Base-by-base conservation (phyloP, 23 tunicate genomes). In the Ascidia mentula region DNA sequence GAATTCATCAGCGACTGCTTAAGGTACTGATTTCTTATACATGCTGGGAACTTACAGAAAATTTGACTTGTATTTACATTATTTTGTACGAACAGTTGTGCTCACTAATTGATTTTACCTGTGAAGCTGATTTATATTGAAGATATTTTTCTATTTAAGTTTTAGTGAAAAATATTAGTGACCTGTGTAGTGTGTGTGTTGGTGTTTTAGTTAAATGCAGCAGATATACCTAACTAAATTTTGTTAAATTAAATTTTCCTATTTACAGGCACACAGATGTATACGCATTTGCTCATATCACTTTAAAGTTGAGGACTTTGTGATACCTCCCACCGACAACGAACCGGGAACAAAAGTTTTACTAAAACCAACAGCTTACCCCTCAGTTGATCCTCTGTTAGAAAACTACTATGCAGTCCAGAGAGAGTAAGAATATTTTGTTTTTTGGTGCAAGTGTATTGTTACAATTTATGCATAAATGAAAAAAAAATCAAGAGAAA, bases 281-380 rank as follows among this genome's bases (percentile, higher is more conserved):
- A 20, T 71, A 71, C 30, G 38, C 4, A 71, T 71, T 71, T 71
- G 74, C 74, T 71, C 74, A 22, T 18, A 28, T 2, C 74, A 71
- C 32, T 71, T 71, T 71, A 71, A 71, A 71, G 37, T 12, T 3
- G 38, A 35, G 8, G 37, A 34, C 18, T 71, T 71, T 71, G 30
- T 34, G 18, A 71, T 71, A 28, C 74, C 37, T 1, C 74, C 74
- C 18, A 35, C 37, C 34, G 18, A 34, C n/a, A 31, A 31, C 1
- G 13, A 17, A 20, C 13, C 74, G 30, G 74, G 74, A 34, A 71
- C 37, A 71, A 35, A 71, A 34, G 74, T 71, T 71, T 3, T 34
- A 7, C 74, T 71, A 28, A 71, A 71, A 71, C n/a, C 38, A 34
- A 34, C 74, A 71, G 24, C 74, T 28, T 71, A 18, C 35, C 74